Base-by-base conservation (phyloP, 1,140 invertebrate genomes). In the Drosophila setifemur region DNA sequence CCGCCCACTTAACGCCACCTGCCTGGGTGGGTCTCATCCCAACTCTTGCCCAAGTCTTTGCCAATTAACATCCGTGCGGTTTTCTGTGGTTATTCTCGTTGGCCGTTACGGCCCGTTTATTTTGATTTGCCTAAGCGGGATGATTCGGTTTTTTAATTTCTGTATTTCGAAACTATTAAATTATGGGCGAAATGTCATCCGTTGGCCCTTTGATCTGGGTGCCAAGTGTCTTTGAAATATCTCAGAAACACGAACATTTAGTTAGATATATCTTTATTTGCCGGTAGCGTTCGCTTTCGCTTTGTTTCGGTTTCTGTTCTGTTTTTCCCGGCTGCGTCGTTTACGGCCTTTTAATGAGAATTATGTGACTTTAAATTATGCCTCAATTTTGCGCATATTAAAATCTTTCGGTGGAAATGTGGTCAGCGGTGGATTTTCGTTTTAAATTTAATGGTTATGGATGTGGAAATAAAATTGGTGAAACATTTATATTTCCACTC, bases 351-450 rank as follows among this genome's bases (percentile, higher is more conserved):
- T 87, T 87, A 88, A 87, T 87, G 77, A 88, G 83, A 67, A 88
- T 87, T 88, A 88, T 87, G 83, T 72, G 70, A 50, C 48, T 88
- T 87, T 87, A 88, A 87, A 88, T 87, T 88, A 87, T 87, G 83
- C 79, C 70, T 74, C 83, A 87, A 87, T 88, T 87, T 88, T 63
- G 78, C 73, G 83, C 67, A 72, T 74, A 87, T 87, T 86, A 81
- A 86, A 81, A 79, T 81, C 45, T 76, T 75, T 52, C 43, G 37
- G 19, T 45, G 44, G 11, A 14, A 11, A 50, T 57, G 47, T 39
- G 54, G 54, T 52, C 31, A 26, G 31, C 11, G 12, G 48, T 18
- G 9, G 5, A 11, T 8, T n/a, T n/a, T n/a, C n/a, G n/a, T n/a
- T n/a, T n/a, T n/a, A 4, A 9, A 18, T 61, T 57, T 35, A 35